These are phyloP conservation scores for Gambelia wislizenii DNA, from an alignment of 2,797 vertebrate genomes.

Conservation along the genomic window DNA sequence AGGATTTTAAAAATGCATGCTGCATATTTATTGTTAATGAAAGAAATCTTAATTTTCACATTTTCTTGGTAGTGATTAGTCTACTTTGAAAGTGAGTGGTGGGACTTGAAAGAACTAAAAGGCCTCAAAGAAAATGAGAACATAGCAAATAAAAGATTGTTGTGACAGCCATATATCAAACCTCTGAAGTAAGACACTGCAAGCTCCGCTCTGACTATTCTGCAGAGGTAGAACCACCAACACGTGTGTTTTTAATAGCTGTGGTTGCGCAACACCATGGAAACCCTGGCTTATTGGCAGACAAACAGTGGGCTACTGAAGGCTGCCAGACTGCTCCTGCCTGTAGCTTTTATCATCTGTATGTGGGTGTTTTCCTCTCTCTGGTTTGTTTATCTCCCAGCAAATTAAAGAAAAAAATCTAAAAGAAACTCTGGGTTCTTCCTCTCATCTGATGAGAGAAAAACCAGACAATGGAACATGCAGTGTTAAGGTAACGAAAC, in stretches of 20 bases:
- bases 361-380: too few relatives aligned
- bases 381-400: too few relatives aligned
- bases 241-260: background rate
- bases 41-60: background rate
- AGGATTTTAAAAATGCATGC: constrained; percentile 47
- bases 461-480: background rate
- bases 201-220: background rate
- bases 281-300: background rate
- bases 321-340: background rate
- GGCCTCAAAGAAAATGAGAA: too few relatives aligned
- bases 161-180: background rate
- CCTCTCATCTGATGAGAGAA: background rate
- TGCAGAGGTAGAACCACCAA: background rate
- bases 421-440: background rate
- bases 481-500: too few relatives aligned
- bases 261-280: background rate
- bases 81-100: background rate
- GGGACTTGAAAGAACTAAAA: background rate
- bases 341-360: background rate
- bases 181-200: too few relatives aligned
- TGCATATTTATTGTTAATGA: background rate
- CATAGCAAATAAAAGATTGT: background rate
- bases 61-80: background rate
- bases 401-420: too few relatives aligned
- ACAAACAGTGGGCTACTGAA: background rate